Conservation (phyloP, 2,797 vertebrate species). For the Acanthurus tractus region DNA sequence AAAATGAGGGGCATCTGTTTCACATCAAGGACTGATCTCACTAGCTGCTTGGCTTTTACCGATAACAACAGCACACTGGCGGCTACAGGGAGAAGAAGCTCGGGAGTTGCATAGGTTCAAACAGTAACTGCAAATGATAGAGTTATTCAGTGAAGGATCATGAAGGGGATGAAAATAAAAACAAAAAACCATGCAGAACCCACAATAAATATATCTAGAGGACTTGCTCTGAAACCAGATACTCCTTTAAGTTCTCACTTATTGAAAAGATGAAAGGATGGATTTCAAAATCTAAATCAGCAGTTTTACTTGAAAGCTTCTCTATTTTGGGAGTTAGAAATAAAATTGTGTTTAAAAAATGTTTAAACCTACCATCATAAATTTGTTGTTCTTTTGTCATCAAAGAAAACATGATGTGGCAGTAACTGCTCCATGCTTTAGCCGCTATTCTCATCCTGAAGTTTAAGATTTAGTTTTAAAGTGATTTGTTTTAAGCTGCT, state of each 20-base stretch:
- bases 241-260: conserved; percentile 3
- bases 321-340: background rate
- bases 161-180: conserved; percentile 24
- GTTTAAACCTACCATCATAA: background rate
- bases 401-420: background rate
- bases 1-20: conserved; percentile 70
- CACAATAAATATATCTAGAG: conserved; percentile 13
- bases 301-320: conserved; percentile 17
- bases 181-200: conserved; percentile 21
- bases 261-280: background rate
- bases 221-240: conserved; percentile 25
- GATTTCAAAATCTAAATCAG: background rate
- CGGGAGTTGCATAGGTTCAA: conserved; percentile 85
- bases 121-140: conserved; percentile 71
- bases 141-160: conserved; percentile 63
- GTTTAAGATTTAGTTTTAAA: background rate
- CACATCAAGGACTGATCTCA: conserved; percentile 70
- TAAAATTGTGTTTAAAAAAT: background rate
- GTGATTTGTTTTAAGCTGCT: background rate
- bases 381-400: background rate
- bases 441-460: conserved; percentile 5
- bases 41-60: conserved; percentile 64
- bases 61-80: conserved; percentile 70
- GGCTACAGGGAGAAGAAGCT: conserved; percentile 72
- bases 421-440: conserved; percentile 15